phyloP scores from a whole-genome alignment of 2,888 invertebrate species.

The Leptinotarsa haldemani region DNA sequence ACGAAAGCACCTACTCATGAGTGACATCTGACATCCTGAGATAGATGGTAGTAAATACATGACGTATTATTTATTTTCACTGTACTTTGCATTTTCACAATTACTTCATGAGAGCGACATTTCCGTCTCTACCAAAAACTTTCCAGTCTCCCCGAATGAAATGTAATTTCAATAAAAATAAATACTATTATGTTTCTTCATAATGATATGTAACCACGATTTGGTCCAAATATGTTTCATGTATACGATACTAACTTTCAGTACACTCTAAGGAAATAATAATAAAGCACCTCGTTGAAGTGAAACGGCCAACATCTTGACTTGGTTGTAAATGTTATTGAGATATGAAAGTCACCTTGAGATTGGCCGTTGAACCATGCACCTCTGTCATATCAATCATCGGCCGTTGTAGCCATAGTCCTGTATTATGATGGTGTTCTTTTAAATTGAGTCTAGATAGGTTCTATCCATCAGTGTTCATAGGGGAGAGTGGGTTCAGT shows the following conservation, averaged over 20 bases:
- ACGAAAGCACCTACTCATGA: too few relatives aligned
- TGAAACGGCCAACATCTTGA: conserved; percentile 30
- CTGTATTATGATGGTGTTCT: conserved; percentile 45
- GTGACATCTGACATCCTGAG: too few relatives aligned
- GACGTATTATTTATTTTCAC: too few relatives aligned
- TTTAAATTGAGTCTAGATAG: conserved; percentile 44
- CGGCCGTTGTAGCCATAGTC: conserved; percentile 44
- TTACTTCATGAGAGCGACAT: too few relatives aligned
- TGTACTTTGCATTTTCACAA: too few relatives aligned
- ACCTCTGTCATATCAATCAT: conserved; percentile 55
- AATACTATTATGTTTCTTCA: too few relatives aligned
- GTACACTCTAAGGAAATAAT: conserved; percentile 19
- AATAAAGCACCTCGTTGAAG: conserved; percentile 31
- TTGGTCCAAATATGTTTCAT: neutral
- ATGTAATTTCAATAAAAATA: neutral
- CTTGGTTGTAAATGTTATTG: conserved; percentile 37
- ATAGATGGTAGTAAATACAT: too few relatives aligned
- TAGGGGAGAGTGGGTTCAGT: conserved; percentile 27
- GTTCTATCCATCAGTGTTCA: conserved; percentile 33
- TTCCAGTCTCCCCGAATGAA: neutral
- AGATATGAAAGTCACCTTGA: conserved; percentile 56
- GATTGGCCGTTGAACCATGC: conserved; percentile 55
- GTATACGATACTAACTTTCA: neutral
- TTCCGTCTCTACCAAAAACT: neutral
- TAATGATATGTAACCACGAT: neutral